Conservation (phyloP, 2,888 invertebrate genomes). For the Papilio elwesi region DNA sequence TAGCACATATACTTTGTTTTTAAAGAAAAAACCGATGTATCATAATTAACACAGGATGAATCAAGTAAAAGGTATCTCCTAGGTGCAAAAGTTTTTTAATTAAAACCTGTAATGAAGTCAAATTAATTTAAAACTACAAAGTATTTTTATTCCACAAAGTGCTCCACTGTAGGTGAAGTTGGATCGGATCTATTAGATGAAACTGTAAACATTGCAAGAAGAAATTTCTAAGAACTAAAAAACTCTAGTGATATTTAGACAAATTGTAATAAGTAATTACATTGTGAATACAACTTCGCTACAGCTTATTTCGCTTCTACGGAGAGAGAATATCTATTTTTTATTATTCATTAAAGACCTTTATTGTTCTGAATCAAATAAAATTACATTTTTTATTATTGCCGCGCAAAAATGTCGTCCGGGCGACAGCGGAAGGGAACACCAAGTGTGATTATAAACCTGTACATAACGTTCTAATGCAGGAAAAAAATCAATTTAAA, state of each 20-base stretch:
- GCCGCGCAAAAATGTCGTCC: background rate
- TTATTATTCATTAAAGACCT: background rate
- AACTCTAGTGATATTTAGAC: no score
- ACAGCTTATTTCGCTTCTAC: no score
- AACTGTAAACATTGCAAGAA: background rate
- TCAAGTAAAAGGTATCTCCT: background rate
- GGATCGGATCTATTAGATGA: background rate
- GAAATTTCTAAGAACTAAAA: background rate
- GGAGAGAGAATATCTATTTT: background rate
- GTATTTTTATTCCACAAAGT: conserved; percentile 12
- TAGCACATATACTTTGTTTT: background rate
- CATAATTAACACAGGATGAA: background rate
- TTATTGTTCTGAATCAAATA: background rate
- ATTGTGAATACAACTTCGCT: no score
- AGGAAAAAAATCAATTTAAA: background rate
- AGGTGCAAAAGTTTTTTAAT: conserved; percentile 6
- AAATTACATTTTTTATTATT: background rate
- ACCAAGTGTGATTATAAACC: background rate
- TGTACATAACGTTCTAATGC: background rate
- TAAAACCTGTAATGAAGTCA: conserved; percentile 17
- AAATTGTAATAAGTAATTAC: no score
- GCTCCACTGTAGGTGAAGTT: background rate
- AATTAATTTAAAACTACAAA: conserved; percentile 20
- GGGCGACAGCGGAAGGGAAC: no score
- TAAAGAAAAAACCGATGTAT: background rate